Evolutionary conservation across 2,113 vertebrate genomes (phyloP).

Genomic region (Mus pahari): DNA sequence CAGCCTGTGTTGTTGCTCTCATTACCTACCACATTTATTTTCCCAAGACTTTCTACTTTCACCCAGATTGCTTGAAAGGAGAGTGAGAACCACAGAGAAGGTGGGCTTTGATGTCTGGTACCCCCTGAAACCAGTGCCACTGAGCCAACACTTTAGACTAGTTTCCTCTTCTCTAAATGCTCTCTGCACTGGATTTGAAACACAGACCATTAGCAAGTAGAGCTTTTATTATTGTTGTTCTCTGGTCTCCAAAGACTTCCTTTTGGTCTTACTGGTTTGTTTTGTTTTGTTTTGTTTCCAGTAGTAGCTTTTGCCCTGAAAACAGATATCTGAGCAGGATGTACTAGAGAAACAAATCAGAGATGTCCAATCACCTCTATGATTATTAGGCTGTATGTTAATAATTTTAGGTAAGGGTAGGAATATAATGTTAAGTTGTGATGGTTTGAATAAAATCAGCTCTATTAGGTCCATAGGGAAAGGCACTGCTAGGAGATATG

Average conservation of each 20-base stretch:
- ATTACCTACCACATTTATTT: not conserved
- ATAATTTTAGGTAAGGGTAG: not conserved
- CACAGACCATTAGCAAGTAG: not conserved
- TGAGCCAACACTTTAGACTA: too few relatives aligned
- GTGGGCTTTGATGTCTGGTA: not conserved
- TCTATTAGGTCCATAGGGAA: not conserved
- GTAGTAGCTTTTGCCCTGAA: not conserved
- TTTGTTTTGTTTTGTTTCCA: too few relatives aligned
- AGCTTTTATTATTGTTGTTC: not conserved
- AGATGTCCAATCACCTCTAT: not conserved
- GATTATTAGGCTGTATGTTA: not conserved
- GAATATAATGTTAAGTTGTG: not conserved
- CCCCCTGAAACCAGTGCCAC: not conserved
- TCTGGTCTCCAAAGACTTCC: not conserved
- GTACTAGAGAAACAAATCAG: not conserved
- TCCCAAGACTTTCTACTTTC: not conserved
- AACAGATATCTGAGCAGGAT: not conserved
- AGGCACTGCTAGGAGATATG: not conserved
- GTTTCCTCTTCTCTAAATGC: not conserved
- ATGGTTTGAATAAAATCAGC: not conserved
- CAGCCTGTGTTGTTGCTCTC: not conserved
- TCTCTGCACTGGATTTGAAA: not conserved
- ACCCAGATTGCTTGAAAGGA: not conserved
- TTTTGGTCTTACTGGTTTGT: not conserved
- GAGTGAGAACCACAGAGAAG: not conserved